A percentile compares a stretch with the other conserved stretches of the same genome.
These are phyloP conservation scores for Heliconius hortense DNA, from an alignment of 2,888 invertebrate species.

Conservation along the genomic window DNA sequence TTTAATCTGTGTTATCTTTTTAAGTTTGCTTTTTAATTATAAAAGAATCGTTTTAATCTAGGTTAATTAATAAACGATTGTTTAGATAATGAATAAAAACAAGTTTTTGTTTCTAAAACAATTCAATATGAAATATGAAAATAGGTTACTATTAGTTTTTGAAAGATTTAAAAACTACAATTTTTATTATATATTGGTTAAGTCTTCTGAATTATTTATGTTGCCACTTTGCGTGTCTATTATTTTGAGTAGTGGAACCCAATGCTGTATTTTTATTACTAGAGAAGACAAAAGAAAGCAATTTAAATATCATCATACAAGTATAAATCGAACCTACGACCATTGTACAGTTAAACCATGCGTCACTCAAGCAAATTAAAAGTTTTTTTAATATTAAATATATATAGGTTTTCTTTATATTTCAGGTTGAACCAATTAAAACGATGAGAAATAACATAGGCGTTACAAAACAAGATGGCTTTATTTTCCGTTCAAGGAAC, in stretches of 20 bases:
- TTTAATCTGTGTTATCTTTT: slow-evolving; percentile 3
- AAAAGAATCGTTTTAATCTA: too few relatives aligned
- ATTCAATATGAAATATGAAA: neutral
- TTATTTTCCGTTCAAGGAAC: slow-evolving; percentile 62
- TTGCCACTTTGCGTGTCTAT: neutral
- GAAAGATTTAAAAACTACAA: neutral
- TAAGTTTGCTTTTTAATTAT: neutral
- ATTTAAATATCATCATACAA: neutral
- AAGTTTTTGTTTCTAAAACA: neutral
- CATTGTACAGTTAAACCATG: too few relatives aligned
- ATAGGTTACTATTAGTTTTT: neutral
- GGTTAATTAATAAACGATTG: neutral
- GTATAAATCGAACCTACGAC: neutral
- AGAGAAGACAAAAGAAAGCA: neutral
- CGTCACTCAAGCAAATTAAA: too few relatives aligned
- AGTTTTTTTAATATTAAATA: neutral
- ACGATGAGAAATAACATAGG: slow-evolving; percentile 55
- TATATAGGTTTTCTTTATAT: slow-evolving; percentile 32
- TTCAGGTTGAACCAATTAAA: slow-evolving; percentile 73
- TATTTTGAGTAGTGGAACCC: neutral
- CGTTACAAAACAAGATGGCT: slow-evolving; percentile 53
- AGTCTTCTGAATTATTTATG: too few relatives aligned
- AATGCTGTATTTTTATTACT: neutral
- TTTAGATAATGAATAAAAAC: neutral
- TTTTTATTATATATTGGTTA: neutral